Percentiles rank a stretch among this genome's conserved stretches.
Evolutionary conservation across 1,140 invertebrate species (phyloP).

Genomic region (Hypothenemus hampei): DNA sequence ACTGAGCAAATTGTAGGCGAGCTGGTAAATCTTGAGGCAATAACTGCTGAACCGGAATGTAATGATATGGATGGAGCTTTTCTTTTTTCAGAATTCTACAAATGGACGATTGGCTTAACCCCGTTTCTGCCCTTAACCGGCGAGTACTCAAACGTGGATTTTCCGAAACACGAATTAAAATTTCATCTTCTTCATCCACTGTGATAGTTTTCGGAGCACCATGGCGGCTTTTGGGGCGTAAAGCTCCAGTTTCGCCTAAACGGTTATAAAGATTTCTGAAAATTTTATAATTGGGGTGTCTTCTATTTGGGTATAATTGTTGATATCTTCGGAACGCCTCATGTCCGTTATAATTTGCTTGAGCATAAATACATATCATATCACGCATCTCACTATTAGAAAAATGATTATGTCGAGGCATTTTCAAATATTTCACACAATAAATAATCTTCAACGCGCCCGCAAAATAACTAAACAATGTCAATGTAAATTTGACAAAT

Average conservation of each 20-base stretch:
- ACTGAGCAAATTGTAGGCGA: neutral
- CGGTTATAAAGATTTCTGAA: neutral
- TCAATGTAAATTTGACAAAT: neutral
- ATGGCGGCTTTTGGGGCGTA: neutral
- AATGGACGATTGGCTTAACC: neutral
- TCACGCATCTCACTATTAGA: neutral
- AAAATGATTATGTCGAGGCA: neutral
- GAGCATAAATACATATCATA: neutral
- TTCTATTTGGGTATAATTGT: constrained; percentile 2
- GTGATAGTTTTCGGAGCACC: neutral
- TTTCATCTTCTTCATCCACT: neutral
- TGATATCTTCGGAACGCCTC: neutral
- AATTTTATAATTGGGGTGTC: neutral
- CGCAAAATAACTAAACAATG: neutral
- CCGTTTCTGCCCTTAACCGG: neutral
- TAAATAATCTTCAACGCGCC: neutral
- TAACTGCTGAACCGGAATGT: neutral
- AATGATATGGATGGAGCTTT: neutral
- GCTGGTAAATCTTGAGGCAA: neutral
- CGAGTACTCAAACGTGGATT: neutral
- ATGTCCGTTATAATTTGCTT: neutral
- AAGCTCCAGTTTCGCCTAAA: constrained; percentile 2
- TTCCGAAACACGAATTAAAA: neutral
- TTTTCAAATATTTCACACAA: neutral
- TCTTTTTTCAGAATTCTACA: neutral